Conservation (phyloP, 2,888 invertebrate genomes). For the Tetramorium bicarinatum region DNA sequence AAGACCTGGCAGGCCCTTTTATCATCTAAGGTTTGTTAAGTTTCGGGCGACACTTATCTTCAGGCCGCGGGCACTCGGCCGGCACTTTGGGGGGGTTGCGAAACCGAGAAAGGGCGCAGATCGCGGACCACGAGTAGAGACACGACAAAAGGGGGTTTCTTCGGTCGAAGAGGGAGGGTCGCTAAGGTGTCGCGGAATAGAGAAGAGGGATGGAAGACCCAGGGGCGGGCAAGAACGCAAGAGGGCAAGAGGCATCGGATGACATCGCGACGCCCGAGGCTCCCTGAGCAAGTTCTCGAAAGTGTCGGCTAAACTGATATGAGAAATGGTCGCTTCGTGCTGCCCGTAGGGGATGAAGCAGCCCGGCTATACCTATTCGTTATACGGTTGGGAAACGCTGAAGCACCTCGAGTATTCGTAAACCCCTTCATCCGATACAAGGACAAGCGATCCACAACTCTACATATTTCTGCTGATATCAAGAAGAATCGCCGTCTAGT, state of each 20-base stretch:
- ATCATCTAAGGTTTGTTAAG: slow-evolving; percentile 80
- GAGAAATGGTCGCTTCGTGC: slow-evolving; percentile 86
- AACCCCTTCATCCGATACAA: slow-evolving; percentile 69
- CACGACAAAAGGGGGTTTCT: slow-evolving; percentile 43
- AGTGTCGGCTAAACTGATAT: slow-evolving; percentile 86
- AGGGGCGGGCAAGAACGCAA: slow-evolving; percentile 62
- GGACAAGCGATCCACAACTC: slow-evolving; percentile 43
- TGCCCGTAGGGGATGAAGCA: slow-evolving; percentile 84
- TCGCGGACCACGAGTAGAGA: slow-evolving; percentile 45
- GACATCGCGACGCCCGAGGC: slow-evolving; percentile 83
- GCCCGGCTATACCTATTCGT: slow-evolving; percentile 81
- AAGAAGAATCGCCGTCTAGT: background rate
- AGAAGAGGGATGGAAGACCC: slow-evolving; percentile 60
- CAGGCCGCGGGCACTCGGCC: slow-evolving; percentile 75
- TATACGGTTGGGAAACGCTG: slow-evolving; percentile 81
- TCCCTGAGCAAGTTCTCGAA: slow-evolving; percentile 84
- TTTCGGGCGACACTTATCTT: slow-evolving; percentile 84
- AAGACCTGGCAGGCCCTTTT: slow-evolving; percentile 66
- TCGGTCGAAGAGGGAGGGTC: slow-evolving; percentile 55
- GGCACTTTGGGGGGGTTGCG: slow-evolving; percentile 59
- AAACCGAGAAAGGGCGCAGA: slow-evolving; percentile 49
- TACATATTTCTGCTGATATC: slow-evolving; percentile 33
- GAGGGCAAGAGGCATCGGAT: slow-evolving; percentile 81
- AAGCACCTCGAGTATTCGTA: slow-evolving; percentile 72
- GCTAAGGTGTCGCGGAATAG: slow-evolving; percentile 64